These are phyloP conservation scores for Deilephila porcellus DNA, from an alignment of 2,888 invertebrate genomes.

Conservation along the genomic window DNA sequence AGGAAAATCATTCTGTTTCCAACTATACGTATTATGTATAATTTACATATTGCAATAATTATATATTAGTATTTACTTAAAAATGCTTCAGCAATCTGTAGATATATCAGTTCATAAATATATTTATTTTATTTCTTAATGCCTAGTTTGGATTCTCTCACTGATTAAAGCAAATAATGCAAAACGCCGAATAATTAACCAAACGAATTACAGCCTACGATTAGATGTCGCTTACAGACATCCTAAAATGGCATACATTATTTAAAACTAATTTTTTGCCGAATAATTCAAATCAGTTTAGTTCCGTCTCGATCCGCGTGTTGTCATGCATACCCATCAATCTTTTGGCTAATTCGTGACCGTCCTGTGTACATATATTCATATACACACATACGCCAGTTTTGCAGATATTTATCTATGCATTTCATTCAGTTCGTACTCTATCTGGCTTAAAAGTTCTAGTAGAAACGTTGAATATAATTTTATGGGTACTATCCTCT, in stretches of 20 bases:
- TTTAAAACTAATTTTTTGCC: constrained; percentile 1
- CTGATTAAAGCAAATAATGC: no score
- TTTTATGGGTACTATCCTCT: background rate
- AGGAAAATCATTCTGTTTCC: no score
- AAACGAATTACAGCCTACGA: background rate
- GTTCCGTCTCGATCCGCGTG: constrained; percentile 11
- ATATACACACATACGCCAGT: background rate
- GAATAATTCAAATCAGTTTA: constrained; percentile 7
- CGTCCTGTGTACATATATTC: background rate
- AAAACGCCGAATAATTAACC: no score
- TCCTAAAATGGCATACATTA: background rate
- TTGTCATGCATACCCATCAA: constrained; percentile 21
- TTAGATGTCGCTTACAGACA: background rate
- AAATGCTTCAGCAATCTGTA: no score
- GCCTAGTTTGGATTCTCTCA: no score
- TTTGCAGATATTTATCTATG: background rate
- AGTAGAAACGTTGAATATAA: background rate
- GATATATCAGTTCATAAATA: no score
- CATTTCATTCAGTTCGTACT: background rate
- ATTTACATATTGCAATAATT: no score
- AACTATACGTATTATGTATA: no score
- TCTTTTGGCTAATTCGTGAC: constrained; percentile 16
- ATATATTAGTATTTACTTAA: no score
- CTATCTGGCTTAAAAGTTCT: background rate
- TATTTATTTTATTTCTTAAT: no score